Conservation (phyloP, 37 sponge, comb jelly and placozoan genomes). For the Ephydatia muelleri region DNA sequence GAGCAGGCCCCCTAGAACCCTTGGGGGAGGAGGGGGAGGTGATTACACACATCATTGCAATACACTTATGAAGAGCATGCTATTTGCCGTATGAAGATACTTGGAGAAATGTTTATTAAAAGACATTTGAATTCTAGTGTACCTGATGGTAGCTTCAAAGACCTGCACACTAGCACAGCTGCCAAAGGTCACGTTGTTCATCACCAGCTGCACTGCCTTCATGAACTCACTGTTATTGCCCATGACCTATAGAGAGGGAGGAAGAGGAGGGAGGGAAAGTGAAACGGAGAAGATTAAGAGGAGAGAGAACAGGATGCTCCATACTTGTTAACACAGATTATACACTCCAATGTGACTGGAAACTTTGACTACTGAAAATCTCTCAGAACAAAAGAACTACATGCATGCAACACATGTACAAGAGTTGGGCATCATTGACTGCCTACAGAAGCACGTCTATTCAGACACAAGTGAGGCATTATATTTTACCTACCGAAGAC, state of each 20-base stretch:
- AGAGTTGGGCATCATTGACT: too few relatives aligned
- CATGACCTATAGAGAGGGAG: slow-evolving; percentile 52
- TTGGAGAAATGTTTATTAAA: neutral
- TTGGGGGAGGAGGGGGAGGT: slow-evolving; percentile 7
- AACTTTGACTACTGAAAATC: too few relatives aligned
- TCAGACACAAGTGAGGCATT: too few relatives aligned
- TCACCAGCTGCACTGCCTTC: slow-evolving; percentile 75
- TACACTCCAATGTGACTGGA: too few relatives aligned
- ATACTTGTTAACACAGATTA: too few relatives aligned
- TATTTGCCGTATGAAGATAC: too few relatives aligned
- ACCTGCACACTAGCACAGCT: slow-evolving; percentile 93
- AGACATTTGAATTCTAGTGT: neutral
- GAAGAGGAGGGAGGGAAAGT: neutral
- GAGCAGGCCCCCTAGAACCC: slow-evolving; percentile 91
- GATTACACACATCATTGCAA: slow-evolving; percentile 1
- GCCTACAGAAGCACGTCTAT: too few relatives aligned
- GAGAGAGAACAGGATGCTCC: too few relatives aligned
- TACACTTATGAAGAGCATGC: neutral
- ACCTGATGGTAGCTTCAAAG: slow-evolving; percentile 98
- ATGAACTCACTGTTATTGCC: slow-evolving; percentile 89
- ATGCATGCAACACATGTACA: too few relatives aligned
- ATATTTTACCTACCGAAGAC: too few relatives aligned
- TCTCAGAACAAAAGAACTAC: too few relatives aligned
- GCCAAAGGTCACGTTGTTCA: slow-evolving; percentile 83
- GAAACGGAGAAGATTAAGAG: neutral